Percentiles rank a stretch among this genome's conserved stretches.
Evolutionary conservation across 2,797 vertebrate species (phyloP).

Genomic region (Tadarida brasiliensis): DNA sequence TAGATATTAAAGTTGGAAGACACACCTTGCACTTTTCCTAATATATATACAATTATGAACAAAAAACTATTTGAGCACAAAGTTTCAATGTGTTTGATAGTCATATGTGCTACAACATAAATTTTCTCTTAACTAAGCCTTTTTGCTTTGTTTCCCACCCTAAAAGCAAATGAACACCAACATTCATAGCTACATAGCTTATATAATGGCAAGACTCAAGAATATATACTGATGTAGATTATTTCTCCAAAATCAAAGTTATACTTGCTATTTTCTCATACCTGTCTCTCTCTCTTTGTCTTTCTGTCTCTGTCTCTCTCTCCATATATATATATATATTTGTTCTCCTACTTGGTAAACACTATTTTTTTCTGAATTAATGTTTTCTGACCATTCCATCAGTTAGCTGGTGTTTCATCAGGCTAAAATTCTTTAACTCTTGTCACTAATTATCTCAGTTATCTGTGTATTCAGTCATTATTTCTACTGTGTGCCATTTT

Average conservation of each 20-base stretch:
- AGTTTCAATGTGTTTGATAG: background rate
- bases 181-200: background rate
- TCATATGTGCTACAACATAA: background rate
- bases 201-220: background rate
- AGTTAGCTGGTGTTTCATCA: background rate
- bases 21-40: background rate
- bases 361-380: background rate
- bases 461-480: background rate
- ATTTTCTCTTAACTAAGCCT: background rate
- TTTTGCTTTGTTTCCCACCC: conserved; percentile 24
- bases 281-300: background rate
- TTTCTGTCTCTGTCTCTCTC: too few species aligned
- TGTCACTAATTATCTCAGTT: background rate
- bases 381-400: background rate
- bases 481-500: background rate
- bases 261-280: background rate
- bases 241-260: background rate
- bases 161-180: background rate
- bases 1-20: background rate
- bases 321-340: too few species aligned
- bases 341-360: background rate
- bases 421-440: background rate
- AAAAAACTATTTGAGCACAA: conserved; percentile 21
- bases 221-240: background rate
- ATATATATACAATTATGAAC: background rate